phyloP scores from a whole-genome alignment of 2,888 invertebrate genomes.

The Hirudinaria manillensis region DNA sequence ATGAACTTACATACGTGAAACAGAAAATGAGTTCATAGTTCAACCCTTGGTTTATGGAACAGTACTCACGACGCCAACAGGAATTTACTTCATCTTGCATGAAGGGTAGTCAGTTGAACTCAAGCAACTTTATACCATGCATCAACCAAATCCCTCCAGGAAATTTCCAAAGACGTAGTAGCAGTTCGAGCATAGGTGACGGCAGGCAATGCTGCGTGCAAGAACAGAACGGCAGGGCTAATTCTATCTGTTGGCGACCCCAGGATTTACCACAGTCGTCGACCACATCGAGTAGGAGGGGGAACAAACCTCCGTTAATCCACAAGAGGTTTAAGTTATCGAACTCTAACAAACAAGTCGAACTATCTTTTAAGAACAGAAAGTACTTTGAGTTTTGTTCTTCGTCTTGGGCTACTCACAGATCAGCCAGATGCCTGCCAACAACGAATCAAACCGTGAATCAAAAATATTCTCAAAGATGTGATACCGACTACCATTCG shows the following conservation, averaged over 20 bases:
- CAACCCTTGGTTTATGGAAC: no score
- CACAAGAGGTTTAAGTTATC: conserved; percentile 18
- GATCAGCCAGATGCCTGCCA: conserved; percentile 12
- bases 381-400: conserved; percentile 31
- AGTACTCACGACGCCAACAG: no score
- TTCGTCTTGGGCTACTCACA: conserved; percentile 27
- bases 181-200: not conserved
- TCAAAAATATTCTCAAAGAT: no score
- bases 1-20: no score
- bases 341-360: conserved; percentile 22
- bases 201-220: not conserved
- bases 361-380: conserved; percentile 28
- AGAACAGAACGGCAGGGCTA: not conserved
- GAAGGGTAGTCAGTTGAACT: no score
- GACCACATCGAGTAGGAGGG: conserved; percentile 7
- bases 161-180: not conserved
- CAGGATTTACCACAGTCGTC: not conserved
- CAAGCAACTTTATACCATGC: no score
- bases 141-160: no score
- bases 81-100: no score
- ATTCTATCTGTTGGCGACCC: conserved; percentile 1
- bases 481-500: no score
- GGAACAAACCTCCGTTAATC: conserved; percentile 13
- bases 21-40: no score
- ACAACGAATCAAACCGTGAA: no score